These are phyloP conservation scores for Acrocephalus arundinaceus DNA, from an alignment of 2,113 vertebrate species.

Conservation along the genomic window DNA sequence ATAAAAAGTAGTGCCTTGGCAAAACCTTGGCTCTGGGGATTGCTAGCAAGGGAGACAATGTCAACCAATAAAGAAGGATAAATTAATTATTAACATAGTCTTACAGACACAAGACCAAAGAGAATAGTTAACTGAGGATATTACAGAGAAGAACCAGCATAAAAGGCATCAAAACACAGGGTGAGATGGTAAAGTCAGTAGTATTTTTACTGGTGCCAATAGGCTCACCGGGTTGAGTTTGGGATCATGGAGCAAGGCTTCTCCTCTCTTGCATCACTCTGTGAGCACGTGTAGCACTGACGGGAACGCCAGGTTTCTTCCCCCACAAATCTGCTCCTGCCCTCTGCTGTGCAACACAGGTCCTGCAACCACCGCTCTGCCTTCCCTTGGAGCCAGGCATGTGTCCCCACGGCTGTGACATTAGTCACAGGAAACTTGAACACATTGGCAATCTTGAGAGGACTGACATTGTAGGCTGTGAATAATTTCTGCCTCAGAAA, in stretches of 20 bases:
- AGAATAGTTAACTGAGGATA: neutral
- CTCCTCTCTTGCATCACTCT: neutral
- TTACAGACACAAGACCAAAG: neutral
- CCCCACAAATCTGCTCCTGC: neutral
- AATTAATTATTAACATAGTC: neutral
- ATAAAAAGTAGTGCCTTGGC: neutral
- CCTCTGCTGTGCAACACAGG: neutral
- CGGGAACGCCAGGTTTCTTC: neutral
- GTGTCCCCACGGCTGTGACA: fast-evolving
- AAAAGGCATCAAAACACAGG: neutral
- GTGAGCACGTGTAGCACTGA: neutral
- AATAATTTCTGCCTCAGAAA: neutral
- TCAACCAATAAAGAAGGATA: neutral
- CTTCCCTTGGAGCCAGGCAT: fast-evolving
- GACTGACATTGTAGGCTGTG: neutral
- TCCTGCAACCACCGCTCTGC: neutral
- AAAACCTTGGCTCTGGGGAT: neutral
- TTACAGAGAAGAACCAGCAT: neutral
- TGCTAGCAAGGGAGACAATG: neutral
- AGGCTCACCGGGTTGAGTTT: neutral
- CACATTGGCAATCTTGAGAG: neutral
- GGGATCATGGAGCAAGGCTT: neutral
- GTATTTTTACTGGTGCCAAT: neutral
- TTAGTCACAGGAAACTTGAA: neutral
- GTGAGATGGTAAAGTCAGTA: neutral